These are phyloP conservation scores for Amblyornis subalaris DNA, from an alignment of 2,113 vertebrate genomes.

Conservation along the genomic window DNA sequence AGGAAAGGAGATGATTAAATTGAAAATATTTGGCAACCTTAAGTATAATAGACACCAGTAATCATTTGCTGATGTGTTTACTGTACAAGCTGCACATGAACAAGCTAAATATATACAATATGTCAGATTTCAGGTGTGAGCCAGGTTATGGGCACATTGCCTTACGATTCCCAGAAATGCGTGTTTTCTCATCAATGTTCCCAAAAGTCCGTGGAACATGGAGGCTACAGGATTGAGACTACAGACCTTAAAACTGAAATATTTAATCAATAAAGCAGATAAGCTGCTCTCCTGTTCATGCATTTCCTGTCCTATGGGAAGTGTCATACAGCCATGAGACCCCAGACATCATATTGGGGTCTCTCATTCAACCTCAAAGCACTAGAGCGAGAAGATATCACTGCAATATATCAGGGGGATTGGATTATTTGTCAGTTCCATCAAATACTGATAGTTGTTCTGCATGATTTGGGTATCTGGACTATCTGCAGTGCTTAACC, in stretches of 20 bases:
- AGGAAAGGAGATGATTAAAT: constrained; percentile 15
- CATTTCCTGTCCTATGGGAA: not conserved
- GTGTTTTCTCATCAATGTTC: not conserved
- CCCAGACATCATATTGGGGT: not conserved
- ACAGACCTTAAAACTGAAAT: not conserved
- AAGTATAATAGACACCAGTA: not conserved
- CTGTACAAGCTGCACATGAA: not conserved
- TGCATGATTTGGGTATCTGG: not conserved
- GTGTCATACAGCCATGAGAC: not conserved
- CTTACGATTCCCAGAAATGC: not conserved
- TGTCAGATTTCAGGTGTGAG: not conserved
- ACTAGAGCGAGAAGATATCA: not conserved
- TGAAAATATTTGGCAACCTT: constrained; percentile 13
- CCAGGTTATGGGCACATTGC: not conserved
- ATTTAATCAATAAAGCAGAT: not conserved
- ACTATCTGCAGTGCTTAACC: not conserved
- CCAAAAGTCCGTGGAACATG: not conserved
- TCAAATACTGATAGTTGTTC: not conserved
- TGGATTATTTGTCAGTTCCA: not conserved
- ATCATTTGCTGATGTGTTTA: constrained; percentile 9
- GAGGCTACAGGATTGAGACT: not conserved
- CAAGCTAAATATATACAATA: not conserved
- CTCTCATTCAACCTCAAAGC: not conserved
- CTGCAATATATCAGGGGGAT: not conserved
- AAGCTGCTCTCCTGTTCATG: not conserved